These are phyloP conservation scores for Plemyria rubiginata DNA, from an alignment of 2,888 invertebrate species.

Conservation along the genomic window DNA sequence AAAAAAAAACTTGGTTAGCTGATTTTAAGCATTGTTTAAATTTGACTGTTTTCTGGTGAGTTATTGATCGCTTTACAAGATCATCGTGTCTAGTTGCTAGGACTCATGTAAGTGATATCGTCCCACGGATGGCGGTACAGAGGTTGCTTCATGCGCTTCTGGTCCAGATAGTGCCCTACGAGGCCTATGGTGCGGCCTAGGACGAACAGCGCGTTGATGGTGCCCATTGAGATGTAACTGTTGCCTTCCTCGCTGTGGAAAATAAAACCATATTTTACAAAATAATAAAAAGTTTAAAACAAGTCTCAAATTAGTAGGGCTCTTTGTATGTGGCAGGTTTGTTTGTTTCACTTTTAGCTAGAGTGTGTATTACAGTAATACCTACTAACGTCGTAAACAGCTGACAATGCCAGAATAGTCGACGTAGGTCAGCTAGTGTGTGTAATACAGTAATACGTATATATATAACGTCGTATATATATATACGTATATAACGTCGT, in stretches of 20 bases:
- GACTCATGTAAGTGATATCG: slow-evolving; percentile 91
- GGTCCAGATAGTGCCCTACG: slow-evolving; percentile 99
- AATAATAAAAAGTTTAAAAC: too few species aligned
- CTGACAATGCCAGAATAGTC: neutral
- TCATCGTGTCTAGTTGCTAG: slow-evolving; percentile 57
- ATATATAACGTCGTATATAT: too few species aligned
- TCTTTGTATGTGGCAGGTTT: too few species aligned
- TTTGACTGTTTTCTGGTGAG: neutral
- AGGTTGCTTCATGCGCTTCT: slow-evolving; percentile 99
- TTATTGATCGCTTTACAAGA: neutral
- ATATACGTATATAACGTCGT: too few species aligned
- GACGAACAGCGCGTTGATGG: slow-evolving; percentile 99
- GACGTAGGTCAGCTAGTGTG: too few species aligned
- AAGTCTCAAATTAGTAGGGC: too few species aligned
- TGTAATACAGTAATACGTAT: too few species aligned
- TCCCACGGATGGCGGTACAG: slow-evolving; percentile 99
- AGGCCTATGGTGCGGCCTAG: slow-evolving; percentile 99
- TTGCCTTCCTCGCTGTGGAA: slow-evolving; percentile 94
- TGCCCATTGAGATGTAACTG: slow-evolving; percentile 98
- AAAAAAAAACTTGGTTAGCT: too few species aligned
- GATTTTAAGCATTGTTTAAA: too few species aligned
- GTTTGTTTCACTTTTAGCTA: too few species aligned
- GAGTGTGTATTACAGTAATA: too few species aligned
- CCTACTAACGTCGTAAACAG: neutral
- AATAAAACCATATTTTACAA: neutral